Evolutionary conservation across 2,113 vertebrate genomes (phyloP).

Genomic region (Anhinga anhinga): DNA sequence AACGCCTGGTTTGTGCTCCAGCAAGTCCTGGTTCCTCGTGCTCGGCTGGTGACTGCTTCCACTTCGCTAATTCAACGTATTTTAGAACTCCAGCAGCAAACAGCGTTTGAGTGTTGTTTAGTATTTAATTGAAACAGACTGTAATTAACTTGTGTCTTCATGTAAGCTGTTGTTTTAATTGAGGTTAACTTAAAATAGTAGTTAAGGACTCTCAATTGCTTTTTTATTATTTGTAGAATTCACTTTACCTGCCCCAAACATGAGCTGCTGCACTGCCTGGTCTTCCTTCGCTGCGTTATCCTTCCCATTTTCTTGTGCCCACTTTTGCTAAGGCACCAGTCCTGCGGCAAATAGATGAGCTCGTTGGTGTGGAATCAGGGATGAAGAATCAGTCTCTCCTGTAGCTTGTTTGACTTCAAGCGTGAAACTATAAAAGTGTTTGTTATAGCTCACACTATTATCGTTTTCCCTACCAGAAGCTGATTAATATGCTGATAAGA

Average conservation of each 20-base stretch:
- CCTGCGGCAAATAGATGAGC: not conserved
- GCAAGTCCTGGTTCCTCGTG: not conserved
- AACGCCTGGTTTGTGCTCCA: not conserved
- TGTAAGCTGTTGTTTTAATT: not conserved
- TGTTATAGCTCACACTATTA: not conserved
- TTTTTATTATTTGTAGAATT: not conserved
- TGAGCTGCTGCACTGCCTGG: not conserved
- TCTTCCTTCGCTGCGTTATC: not conserved
- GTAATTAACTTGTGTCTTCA: not conserved
- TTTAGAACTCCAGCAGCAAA: not conserved
- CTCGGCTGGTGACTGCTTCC: not conserved
- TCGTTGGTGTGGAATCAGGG: not conserved
- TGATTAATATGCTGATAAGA: constrained; percentile 46
- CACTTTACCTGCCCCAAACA: not conserved
- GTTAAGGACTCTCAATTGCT: not conserved
- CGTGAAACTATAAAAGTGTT: not conserved
- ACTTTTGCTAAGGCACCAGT: not conserved
- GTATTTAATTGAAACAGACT: not conserved
- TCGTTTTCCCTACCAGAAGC: not conserved
- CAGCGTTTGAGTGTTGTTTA: not conserved
- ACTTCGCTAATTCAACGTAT: fast-evolving
- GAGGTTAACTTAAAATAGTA: not conserved
- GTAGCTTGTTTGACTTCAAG: not conserved
- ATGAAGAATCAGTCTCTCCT: not conserved
- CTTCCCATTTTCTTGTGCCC: not conserved